Base-by-base conservation (phyloP, 2,888 invertebrate genomes). In the Ptycholaimellus sp. region DNA sequence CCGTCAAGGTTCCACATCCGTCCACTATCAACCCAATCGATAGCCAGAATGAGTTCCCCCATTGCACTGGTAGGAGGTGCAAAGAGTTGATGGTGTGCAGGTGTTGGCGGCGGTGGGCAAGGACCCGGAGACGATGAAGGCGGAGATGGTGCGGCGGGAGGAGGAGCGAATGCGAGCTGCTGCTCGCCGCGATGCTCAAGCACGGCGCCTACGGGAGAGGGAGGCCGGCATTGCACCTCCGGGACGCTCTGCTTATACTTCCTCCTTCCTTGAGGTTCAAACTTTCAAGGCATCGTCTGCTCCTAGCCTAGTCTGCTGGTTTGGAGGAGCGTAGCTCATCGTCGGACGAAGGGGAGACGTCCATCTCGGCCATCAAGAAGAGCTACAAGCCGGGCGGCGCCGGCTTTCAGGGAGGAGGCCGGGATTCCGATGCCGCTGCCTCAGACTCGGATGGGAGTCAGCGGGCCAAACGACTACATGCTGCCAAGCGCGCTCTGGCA, bases 161-260 rank as follows among this genome's bases (percentile, higher is more conserved):
- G 93, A 96, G 61, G 90, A 93, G 63, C 76, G 80, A 56, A 61
- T 96, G 9, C 70, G 81, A 30, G 82, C 87, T 36, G 76, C 82
- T 1, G 74, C 80, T 65, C 71, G 80, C 11, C 61, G 70, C 21
- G 73, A 73, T 52, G 69, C 63, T 40, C 70, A 71, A 48, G 67
- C 70, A 44, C 64, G 70, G 46, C 58, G 68, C 43, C 64, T 57
- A 33, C 59, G 65, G 40, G 71, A 71, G 51, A 56, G 61, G 52
- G 60, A 61, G 3, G 43, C 48, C 38, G 58, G 62, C 3, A 56
- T 63, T 36, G 64, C 66, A 2, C 51, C 70, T 14, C 64, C 63
- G 29, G 56, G n/a, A n/a, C n/a, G n/a, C n/a, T n/a, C n/a, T n/a
- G n/a, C n/a, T n/a, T n/a, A n/a, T n/a, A n/a, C n/a, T n/a, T n/a